phyloP scores from a whole-genome alignment of 2,797 vertebrate genomes.

The Coregonus ussuriensis region DNA sequence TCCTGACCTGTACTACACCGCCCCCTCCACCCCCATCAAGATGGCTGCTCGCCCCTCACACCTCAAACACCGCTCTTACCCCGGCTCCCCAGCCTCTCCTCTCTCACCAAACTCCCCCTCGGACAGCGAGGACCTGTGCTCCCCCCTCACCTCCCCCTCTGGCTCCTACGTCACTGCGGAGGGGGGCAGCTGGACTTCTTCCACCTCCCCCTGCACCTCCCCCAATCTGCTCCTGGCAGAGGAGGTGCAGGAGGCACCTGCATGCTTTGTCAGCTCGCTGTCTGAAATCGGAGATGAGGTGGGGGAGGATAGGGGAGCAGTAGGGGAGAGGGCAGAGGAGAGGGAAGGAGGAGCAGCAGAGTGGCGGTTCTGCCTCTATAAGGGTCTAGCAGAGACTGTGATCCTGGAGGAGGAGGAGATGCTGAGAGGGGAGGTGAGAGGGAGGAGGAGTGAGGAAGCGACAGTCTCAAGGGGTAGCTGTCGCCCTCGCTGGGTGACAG shows the following conservation, averaged over 20 bases:
- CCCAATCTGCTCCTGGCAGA: conserved; percentile 84
- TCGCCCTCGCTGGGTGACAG: conserved; percentile 73
- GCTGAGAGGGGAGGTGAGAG: conserved; percentile 52
- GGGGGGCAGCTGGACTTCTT: conserved; percentile 88
- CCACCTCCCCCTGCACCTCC: conserved; percentile 88
- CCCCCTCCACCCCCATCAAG: conserved; percentile 90
- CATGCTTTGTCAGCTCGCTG: conserved; percentile 77
- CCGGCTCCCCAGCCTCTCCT: conserved; percentile 70
- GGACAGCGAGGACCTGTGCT: conserved; percentile 82
- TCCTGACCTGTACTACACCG: conserved; percentile 88
- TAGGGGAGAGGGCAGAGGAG: conserved; percentile 52
- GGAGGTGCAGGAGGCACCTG: conserved; percentile 80
- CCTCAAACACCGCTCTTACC: conserved; percentile 72
- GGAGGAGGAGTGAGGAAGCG: background rate
- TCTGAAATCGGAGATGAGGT: conserved; percentile 81
- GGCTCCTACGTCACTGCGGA: conserved; percentile 95
- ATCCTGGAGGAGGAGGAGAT: conserved; percentile 70
- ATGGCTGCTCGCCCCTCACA: conserved; percentile 70
- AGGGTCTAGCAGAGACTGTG: conserved; percentile 44
- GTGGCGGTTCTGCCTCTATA: conserved; percentile 56
- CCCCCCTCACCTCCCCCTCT: conserved; percentile 90
- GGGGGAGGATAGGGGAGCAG: conserved; percentile 71
- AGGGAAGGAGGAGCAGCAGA: conserved; percentile 51
- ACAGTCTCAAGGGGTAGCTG: conserved; percentile 62
- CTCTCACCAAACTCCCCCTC: conserved; percentile 75